A percentile compares a stretch with the other conserved stretches of the same genome.
These are phyloP conservation scores for Megamerina dolium DNA, from an alignment of 2,888 invertebrate genomes.

Conservation along the genomic window DNA sequence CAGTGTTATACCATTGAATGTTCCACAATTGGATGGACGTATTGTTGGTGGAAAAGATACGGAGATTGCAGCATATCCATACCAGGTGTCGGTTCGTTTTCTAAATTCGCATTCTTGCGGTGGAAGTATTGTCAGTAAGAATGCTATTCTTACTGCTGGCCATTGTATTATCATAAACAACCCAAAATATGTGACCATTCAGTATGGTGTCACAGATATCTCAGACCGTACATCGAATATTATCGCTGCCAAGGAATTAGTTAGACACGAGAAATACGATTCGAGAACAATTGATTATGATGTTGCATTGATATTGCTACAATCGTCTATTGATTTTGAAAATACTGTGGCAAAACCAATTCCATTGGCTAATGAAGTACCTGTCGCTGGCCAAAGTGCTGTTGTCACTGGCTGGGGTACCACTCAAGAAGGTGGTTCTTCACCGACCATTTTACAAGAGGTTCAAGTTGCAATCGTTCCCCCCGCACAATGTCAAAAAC, in stretches of 20 bases:
- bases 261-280: slow-evolving; percentile 13
- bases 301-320: slow-evolving; percentile 17
- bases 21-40: slow-evolving; percentile 16
- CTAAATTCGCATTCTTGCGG: slow-evolving; percentile 25
- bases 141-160: slow-evolving; percentile 33
- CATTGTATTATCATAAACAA: slow-evolving; percentile 24
- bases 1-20: slow-evolving; percentile 1
- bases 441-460: slow-evolving; percentile 28
- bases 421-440: slow-evolving; percentile 18
- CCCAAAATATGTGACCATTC: slow-evolving; percentile 7
- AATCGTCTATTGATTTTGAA: slow-evolving; percentile 4
- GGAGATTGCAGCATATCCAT: slow-evolving; percentile 13
- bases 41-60: slow-evolving; percentile 22
- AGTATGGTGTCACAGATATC: slow-evolving; percentile 15
- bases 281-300: slow-evolving; percentile 14
- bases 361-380: slow-evolving; percentile 52
- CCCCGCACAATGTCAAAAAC: slow-evolving; percentile 22
- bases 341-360: slow-evolving; percentile 52
- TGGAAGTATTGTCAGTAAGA: slow-evolving; percentile 31
- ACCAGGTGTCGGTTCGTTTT: slow-evolving; percentile 19
- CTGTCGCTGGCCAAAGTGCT: slow-evolving; percentile 22
- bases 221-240: neutral
- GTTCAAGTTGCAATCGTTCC: slow-evolving; percentile 31
- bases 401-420: slow-evolving; percentile 39
- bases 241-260: neutral